Conservation (phyloP, 2,797 vertebrate genomes). For the Chloroceryle amazona region DNA sequence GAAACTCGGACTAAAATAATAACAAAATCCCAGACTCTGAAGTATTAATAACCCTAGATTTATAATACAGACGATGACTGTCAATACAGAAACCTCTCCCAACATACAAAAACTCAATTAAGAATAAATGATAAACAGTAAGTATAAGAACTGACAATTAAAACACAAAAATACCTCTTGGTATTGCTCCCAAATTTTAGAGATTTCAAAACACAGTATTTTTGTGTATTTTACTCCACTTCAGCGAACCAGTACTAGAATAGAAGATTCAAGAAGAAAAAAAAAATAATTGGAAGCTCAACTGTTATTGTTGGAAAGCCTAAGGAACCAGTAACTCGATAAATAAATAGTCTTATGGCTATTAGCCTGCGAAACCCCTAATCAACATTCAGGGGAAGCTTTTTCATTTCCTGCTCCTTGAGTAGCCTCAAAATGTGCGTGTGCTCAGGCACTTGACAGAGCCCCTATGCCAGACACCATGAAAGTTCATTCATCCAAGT, state of each 20-base stretch:
- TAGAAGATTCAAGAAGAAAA: not conserved
- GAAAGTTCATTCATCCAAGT: constrained; percentile 19
- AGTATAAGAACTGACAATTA: not conserved
- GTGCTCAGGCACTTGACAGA: not conserved
- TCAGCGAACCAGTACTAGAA: not conserved
- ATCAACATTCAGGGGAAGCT: constrained; percentile 45
- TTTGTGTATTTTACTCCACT: not conserved
- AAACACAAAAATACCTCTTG: not conserved
- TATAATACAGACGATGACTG: not conserved
- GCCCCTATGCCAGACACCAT: not conserved
- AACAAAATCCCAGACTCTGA: not conserved
- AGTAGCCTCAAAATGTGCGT: not conserved
- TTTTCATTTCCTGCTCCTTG: constrained; percentile 74
- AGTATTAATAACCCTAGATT: not conserved
- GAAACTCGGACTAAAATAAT: not conserved
- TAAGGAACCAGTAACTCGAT: constrained; percentile 44
- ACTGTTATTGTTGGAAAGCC: constrained; percentile 61
- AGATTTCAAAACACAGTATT: not conserved
- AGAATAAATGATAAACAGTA: not conserved
- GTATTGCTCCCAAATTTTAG: not conserved
- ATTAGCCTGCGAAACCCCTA: constrained; percentile 30
- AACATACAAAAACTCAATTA: not conserved
- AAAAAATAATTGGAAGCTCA: not conserved
- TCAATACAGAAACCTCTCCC: not conserved
- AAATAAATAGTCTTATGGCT: constrained; percentile 45